A percentile compares a stretch with the other conserved stretches of the same genome.
Evolutionary conservation across 2,888 invertebrate species (phyloP).

Genomic region (Frankliniella intonsa): DNA sequence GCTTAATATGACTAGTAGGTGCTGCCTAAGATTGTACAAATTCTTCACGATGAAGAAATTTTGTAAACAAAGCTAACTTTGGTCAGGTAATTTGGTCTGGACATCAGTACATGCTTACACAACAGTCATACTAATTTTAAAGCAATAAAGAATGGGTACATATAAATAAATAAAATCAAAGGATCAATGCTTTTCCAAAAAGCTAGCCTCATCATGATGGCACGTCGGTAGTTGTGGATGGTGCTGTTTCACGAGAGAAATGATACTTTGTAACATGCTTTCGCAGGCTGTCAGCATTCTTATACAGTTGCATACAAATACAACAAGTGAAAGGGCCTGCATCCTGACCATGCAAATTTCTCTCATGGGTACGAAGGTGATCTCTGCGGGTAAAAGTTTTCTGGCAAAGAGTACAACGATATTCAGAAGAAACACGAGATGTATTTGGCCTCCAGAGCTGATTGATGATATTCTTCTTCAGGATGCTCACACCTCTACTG

Average conservation of each 20-base stretch:
- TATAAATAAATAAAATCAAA: not conserved
- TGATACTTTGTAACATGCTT: slow-evolving; percentile 50
- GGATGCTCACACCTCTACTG: slow-evolving; percentile 19
- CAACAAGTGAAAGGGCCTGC: slow-evolving; percentile 49
- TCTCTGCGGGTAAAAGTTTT: slow-evolving; percentile 41
- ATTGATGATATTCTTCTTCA: slow-evolving; percentile 4
- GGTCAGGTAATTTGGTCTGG: slow-evolving; percentile 20
- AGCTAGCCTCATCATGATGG: not conserved
- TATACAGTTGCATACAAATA: slow-evolving; percentile 48
- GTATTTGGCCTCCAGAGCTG: slow-evolving; percentile 5
- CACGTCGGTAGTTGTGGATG: not conserved
- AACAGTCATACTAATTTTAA: not conserved
- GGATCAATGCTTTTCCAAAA: not conserved
- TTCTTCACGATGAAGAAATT: not conserved
- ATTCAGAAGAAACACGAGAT: slow-evolving; percentile 23
- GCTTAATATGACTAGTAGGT: slow-evolving; percentile 7
- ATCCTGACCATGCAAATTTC: slow-evolving; percentile 50
- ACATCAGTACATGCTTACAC: not conserved
- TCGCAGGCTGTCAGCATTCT: slow-evolving; percentile 49
- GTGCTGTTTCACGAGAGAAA: slow-evolving; percentile 34
- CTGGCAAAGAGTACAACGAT: slow-evolving; percentile 34
- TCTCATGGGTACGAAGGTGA: slow-evolving; percentile 49
- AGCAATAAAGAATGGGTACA: not conserved
- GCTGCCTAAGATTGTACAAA: slow-evolving; percentile 11
- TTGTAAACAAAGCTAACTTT: not conserved